Conservation (phyloP, 1,140 invertebrate genomes). For the Zaprionus taronus region DNA sequence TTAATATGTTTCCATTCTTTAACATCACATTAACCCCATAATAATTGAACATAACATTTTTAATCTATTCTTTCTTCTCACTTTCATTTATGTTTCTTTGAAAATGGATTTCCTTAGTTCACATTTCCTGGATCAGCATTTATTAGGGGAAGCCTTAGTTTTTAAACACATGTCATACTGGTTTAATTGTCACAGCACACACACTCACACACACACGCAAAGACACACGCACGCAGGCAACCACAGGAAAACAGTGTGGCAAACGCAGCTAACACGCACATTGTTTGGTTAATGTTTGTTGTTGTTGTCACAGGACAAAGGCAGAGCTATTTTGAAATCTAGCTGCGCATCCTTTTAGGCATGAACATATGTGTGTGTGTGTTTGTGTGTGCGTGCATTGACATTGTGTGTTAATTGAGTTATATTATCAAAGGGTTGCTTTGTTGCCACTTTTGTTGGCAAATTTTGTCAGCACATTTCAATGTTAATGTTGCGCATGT, state of each 20-base stretch:
- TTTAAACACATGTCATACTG: background rate
- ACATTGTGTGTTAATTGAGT: constrained; percentile 34
- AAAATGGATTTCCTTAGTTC: background rate
- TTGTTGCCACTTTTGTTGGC: constrained; percentile 22
- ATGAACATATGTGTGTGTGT: background rate
- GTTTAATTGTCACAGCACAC: background rate
- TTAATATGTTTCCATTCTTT: background rate
- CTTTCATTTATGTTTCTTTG: background rate
- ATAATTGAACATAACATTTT: background rate
- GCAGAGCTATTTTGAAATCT: background rate
- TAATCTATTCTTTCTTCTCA: background rate
- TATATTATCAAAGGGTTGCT: constrained; percentile 30
- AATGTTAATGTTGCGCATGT: background rate
- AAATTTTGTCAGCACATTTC: background rate
- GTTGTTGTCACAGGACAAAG: constrained; percentile 21
- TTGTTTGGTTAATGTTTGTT: constrained; percentile 19
- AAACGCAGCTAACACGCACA: constrained; percentile 1
- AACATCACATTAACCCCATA: background rate
- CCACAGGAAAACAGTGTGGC: background rate
- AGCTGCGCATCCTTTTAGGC: background rate
- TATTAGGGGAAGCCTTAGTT: constrained; percentile 1
- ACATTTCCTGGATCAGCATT: background rate
- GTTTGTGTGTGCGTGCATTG: background rate
- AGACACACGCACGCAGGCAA: background rate
- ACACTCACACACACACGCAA: background rate